Evolutionary conservation across 2,888 invertebrate species (phyloP).

Genomic region (Dendrolimus houi): DNA sequence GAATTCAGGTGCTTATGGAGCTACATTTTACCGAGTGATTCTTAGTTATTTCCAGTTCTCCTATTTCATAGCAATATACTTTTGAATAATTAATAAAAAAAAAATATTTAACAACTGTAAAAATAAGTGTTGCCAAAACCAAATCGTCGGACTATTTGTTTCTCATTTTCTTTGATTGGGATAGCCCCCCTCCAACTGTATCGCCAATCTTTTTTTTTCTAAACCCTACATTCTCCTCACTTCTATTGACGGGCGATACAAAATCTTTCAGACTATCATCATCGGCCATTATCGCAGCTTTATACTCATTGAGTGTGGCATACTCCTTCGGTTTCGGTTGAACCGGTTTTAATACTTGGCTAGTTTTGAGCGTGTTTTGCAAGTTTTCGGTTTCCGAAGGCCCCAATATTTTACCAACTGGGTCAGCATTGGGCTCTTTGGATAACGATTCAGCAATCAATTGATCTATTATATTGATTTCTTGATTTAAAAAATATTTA

Average conservation of each 20-base stretch:
- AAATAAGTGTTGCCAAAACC: too few species aligned
- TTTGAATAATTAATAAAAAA: too few species aligned
- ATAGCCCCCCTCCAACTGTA: background rate
- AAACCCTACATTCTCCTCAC: slow-evolving; percentile 22
- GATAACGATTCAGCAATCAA: slow-evolving; percentile 38
- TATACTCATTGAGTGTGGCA: slow-evolving; percentile 36
- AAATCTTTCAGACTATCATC: slow-evolving; percentile 19
- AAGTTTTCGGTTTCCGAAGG: slow-evolving; percentile 35
- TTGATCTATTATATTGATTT: slow-evolving; percentile 29
- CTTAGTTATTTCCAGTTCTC: too few species aligned
- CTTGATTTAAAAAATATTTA: slow-evolving; percentile 28
- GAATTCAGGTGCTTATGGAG: too few species aligned
- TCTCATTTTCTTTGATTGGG: slow-evolving; percentile 7
- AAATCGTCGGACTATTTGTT: too few species aligned
- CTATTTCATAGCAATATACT: too few species aligned
- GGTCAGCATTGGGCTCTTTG: slow-evolving; percentile 32
- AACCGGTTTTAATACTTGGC: slow-evolving; percentile 24
- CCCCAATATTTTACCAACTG: slow-evolving; percentile 34
- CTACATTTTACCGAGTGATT: too few species aligned
- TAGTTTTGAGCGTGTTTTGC: slow-evolving; percentile 28
- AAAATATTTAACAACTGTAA: too few species aligned
- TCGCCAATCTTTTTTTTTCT: slow-evolving; percentile 8
- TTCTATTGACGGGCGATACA: slow-evolving; percentile 27
- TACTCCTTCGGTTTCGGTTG: slow-evolving; percentile 18
- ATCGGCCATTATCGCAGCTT: slow-evolving; percentile 28